Evolutionary conservation across 2,888 invertebrate species (phyloP), one percentile per base, ranked within the genome.

Genomic region (Synergus umbraculus): DNA sequence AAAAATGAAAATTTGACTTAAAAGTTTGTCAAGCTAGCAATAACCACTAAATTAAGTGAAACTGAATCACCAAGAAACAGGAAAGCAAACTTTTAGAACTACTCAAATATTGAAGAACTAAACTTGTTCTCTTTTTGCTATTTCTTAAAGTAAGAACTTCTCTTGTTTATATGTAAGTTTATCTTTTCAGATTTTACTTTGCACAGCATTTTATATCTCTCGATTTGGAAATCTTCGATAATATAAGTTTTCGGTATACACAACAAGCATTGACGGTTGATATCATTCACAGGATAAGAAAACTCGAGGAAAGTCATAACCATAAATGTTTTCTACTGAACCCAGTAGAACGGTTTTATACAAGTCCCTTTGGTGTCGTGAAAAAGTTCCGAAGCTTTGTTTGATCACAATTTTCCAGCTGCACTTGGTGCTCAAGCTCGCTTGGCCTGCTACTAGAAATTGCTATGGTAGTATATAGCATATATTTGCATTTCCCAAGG

Each of bases 401-500:
- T 69, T 29, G 29, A 69, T 69, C 15, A 44, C 22, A 69, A 46
- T 29, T 29, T 46, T 13, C 49, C 49, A 69, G 69, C n/a, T 69
- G 49, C 29, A 69, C 49, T 69, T 69, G 15, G 22, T 46, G 69
- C 49, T 69, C 9, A 69, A 69, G 29, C 46, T 69, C 29, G 22
- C 12, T 44, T 66, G 65, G 65, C 41, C 67, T 43, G 44, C 22
- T 46, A 69, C 49, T 29, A 69, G 49, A 69, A 49, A 69, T 69
- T 29, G 15, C 29, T 15, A 69, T n/a, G 29, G 37, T 13, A 69
- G 49, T 22, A 49, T 58, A 44, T 22, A 7, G 67, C 77, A 79
- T 64, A 78, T 64, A 78, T 78, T 76, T 44, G 37, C 69, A 67
- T 81, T 77, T 77, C 77, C 76, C 81, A 43, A 46, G 49, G 49